Percentiles rank a stretch among this genome's conserved stretches.
These are phyloP conservation scores for Aphidius colemani DNA, from an alignment of 2,888 invertebrate genomes.

Conservation along the genomic window DNA sequence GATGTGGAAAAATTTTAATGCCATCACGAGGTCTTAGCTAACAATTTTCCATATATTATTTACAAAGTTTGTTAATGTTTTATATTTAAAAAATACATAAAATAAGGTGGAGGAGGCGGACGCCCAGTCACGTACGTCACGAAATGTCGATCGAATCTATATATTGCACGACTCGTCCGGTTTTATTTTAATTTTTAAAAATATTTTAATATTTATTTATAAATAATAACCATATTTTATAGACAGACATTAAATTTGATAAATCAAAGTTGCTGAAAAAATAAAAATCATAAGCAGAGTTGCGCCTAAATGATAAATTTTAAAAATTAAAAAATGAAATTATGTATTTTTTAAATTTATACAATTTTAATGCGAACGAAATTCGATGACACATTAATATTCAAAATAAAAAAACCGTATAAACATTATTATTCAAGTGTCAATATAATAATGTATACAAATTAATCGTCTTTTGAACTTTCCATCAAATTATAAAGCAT, in stretches of 20 bases:
- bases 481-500: constrained; percentile 22
- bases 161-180: constrained; percentile 25
- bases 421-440: too few species aligned
- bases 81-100: constrained; percentile 1
- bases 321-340: too few species aligned
- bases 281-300: too few species aligned
- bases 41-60: neutral
- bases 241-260: constrained; percentile 28
- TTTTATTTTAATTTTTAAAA: constrained; percentile 13
- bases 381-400: too few species aligned
- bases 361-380: too few species aligned
- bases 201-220: too few species aligned
- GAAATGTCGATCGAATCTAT: constrained; percentile 26
- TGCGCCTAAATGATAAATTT: too few species aligned
- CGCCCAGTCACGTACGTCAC: constrained; percentile 29
- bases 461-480: neutral
- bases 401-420: too few species aligned
- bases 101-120: constrained; percentile 13
- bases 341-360: too few species aligned
- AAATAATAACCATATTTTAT: neutral
- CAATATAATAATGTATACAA: too few species aligned
- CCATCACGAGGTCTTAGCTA: constrained; percentile 1
- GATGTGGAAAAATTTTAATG: constrained; percentile 9
- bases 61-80: neutral
- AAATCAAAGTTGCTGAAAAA: too few species aligned